phyloP scores from a whole-genome alignment of 1,140 invertebrate species.

The Parasteatoda tepidariorum region DNA sequence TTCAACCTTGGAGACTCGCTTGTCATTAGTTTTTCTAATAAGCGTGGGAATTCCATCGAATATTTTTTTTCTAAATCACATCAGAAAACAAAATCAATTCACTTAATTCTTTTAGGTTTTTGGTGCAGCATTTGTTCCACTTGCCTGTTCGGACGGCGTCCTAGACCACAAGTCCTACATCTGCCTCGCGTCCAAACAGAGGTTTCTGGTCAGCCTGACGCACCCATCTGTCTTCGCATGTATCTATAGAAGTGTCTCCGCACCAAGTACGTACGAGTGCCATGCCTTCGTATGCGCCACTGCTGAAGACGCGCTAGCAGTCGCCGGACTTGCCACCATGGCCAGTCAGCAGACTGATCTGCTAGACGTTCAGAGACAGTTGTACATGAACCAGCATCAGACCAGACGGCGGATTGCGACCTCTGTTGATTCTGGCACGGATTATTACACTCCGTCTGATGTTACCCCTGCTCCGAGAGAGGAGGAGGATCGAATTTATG shows the following conservation, averaged over 20 bases:
- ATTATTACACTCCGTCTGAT: conserved; percentile 42
- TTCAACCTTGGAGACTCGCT: too few species aligned
- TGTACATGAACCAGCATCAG: not conserved
- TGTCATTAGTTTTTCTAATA: too few species aligned
- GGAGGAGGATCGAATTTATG: conserved; percentile 9
- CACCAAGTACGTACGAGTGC: conserved; percentile 82
- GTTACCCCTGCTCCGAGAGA: conserved; percentile 8
- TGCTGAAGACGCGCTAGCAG: conserved; percentile 82
- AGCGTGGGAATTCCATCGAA: too few species aligned
- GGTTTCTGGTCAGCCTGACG: conserved; percentile 62
- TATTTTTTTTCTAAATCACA: too few species aligned
- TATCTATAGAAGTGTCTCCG: conserved; percentile 76
- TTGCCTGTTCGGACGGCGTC: conserved; percentile 62
- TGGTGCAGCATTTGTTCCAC: conserved; percentile 63
- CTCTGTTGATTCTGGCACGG: conserved; percentile 28
- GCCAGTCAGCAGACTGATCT: conserved; percentile 13
- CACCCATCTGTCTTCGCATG: conserved; percentile 91
- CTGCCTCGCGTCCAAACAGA: conserved; percentile 53
- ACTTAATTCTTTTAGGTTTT: conserved; percentile 53
- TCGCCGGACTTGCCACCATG: conserved; percentile 33
- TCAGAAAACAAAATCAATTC: too few species aligned
- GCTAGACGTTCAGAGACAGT: not conserved
- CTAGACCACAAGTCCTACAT: conserved; percentile 61
- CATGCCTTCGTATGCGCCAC: conserved; percentile 87
- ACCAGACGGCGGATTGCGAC: not conserved